Evolutionary conservation across 2,888 invertebrate species (phyloP).

Genomic region (Pammene aurita): DNA sequence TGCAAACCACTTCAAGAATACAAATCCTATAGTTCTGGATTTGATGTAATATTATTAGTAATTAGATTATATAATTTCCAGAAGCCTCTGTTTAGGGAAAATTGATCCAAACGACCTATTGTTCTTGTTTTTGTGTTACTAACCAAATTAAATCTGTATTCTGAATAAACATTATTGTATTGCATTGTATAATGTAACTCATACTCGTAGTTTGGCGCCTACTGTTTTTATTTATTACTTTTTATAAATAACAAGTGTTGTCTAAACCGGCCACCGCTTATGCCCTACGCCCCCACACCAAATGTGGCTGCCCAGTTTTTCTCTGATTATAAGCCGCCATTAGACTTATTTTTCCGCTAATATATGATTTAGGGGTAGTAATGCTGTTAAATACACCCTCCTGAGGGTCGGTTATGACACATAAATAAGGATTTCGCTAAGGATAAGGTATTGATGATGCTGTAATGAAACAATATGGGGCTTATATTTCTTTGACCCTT

Average conservation of each 20-base stretch:
- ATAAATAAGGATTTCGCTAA: constrained; percentile 41
- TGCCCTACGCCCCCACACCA: constrained; percentile 48
- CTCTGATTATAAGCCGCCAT: constrained; percentile 80
- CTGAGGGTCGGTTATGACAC: constrained; percentile 53
- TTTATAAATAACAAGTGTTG: background rate
- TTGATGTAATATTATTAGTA: no score
- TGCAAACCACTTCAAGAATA: no score
- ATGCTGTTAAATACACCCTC: constrained; percentile 49
- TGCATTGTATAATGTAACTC: no score
- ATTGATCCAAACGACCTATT: no score
- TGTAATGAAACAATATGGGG: constrained; percentile 27
- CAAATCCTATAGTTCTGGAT: no score
- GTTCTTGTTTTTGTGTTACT: no score
- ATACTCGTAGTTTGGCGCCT: no score
- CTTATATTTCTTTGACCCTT: constrained; percentile 16
- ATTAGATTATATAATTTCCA: no score
- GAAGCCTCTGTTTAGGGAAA: no score
- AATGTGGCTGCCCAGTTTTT: constrained; percentile 70
- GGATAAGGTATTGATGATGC: constrained; percentile 37
- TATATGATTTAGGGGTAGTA: constrained; percentile 77
- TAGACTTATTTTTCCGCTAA: constrained; percentile 80
- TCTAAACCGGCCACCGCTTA: constrained; percentile 45
- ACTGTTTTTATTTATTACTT: no score
- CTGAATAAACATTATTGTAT: no score
- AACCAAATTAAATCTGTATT: no score